Base-by-base conservation (phyloP, 1,140 invertebrate genomes). In the Nasonia vitripennis region DNA sequence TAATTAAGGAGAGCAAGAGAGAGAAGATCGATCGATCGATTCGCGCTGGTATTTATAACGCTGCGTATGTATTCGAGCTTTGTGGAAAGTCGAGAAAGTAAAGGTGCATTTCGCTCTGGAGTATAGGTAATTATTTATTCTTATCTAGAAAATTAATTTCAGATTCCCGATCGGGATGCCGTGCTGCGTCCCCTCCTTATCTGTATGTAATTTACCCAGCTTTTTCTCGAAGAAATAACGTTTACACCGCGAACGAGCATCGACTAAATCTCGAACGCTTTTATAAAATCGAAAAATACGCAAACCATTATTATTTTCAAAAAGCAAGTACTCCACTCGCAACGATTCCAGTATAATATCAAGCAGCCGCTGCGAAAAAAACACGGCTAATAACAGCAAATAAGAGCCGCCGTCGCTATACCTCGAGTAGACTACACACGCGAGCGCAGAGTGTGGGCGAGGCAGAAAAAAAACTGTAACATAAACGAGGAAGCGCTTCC, bases 1-100 rank as follows among this genome's bases (percentile, higher is more conserved):
- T 83, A 83, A 83, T 83, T 83, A 83, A 20, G 34, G 87, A 84
- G 83, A 71, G 84, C 31, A 51, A 67, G 83, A 81, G 77, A 85
- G 83, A 84, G 80, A 81, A 55, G 77, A 73, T 78, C n/a, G 31
- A 86, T 74, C 71, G 34, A 86, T 78, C 34, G 70, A 80, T 62
- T 70, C 27, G 70, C 67, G 34, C 27, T 62, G n/a, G 62, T 41
- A 31, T 81, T 67, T 78, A 81, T 81, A 48, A 71, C 37, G 27
- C 48, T 71, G n/a, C 37, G 12, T 2, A 9, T 68, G n/a, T 41
- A 70, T 41, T 17, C 34, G 31, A 51, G 34, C 55, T 78, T 78
- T 48, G 74, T 70, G 62, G 82, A 83, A 83, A 83, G 82, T 78
- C 31, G 74, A 77, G 82, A 83, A 83, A 83, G 82, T 68, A 6